These are phyloP conservation scores for Chaetogeoica ovagalla DNA, from an alignment of 2,888 invertebrate species.

Conservation along the genomic window DNA sequence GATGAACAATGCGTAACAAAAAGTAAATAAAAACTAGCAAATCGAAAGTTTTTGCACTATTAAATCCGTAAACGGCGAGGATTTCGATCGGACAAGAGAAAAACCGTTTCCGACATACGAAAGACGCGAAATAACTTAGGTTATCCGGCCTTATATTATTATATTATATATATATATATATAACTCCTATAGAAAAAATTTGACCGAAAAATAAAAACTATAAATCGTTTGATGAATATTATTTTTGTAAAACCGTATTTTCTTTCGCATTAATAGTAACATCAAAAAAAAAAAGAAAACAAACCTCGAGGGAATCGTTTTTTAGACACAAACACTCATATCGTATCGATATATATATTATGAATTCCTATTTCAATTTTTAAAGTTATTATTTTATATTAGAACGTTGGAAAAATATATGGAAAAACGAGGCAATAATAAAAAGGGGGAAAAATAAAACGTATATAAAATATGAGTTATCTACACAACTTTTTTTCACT, in stretches of 20 bases:
- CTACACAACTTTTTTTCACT: too few species aligned
- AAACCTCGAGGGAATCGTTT: neutral
- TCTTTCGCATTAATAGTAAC: neutral
- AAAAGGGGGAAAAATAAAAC: too few species aligned
- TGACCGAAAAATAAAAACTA: neutral
- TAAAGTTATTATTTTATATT: neutral
- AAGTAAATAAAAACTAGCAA: neutral
- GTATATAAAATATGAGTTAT: too few species aligned
- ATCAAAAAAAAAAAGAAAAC: neutral
- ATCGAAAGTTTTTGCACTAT: slow-evolving; percentile 18
- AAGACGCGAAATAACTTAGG: slow-evolving; percentile 10
- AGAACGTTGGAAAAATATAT: too few species aligned
- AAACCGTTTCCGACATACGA: neutral
- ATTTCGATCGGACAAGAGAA: slow-evolving; percentile 15
- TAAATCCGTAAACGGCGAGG: slow-evolving; percentile 5
- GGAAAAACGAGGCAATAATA: too few species aligned
- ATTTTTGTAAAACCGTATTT: neutral
- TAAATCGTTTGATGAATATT: slow-evolving; percentile 8
- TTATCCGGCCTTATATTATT: slow-evolving; percentile 3
- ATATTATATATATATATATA: too few species aligned
- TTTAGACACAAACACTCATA: neutral
- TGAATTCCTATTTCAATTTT: neutral
- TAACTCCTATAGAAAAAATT: neutral
- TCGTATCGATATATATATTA: neutral
- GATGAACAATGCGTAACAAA: too few species aligned